phyloP scores from a whole-genome alignment of 2,888 invertebrate genomes.

The Pachliopta kotzebuea region DNA sequence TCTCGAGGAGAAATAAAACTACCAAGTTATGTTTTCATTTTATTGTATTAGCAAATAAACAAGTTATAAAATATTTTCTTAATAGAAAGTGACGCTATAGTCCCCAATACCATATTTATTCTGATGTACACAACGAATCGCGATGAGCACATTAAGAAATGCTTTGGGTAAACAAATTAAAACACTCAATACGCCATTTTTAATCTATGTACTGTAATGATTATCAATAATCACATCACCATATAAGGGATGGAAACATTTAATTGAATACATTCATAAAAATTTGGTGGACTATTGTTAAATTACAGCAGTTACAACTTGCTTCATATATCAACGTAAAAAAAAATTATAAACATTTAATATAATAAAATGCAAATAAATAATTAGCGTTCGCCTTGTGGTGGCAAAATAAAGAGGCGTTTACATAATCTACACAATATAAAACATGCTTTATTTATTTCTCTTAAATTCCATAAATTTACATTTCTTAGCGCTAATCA shows the following conservation, averaged over 20 bases:
- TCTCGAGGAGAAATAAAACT: conserved; percentile 44
- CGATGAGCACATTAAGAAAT: conserved; percentile 37
- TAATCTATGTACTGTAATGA: conserved; percentile 26
- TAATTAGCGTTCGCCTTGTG: conserved; percentile 70
- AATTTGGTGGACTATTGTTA: conserved; percentile 35
- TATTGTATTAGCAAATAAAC: conserved; percentile 84
- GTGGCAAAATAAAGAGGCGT: conserved; percentile 69
- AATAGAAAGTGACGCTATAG: conserved; percentile 67
- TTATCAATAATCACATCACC: conserved; percentile 10
- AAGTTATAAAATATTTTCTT: conserved; percentile 79
- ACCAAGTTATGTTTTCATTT: conserved; percentile 61
- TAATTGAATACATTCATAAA: conserved; percentile 13
- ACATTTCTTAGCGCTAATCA: conserved; percentile 67
- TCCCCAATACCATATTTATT: conserved; percentile 59
- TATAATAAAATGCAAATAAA: conserved; percentile 76
- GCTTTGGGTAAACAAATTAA: conserved; percentile 25
- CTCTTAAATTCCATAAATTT: conserved; percentile 71
- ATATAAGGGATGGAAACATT: conserved; percentile 21
- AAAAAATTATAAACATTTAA: conserved; percentile 74
- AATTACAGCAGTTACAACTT: conserved; percentile 65
- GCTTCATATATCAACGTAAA: conserved; percentile 60
- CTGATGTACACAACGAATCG: conserved; percentile 45
- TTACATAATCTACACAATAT: conserved; percentile 75
- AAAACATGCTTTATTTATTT: conserved; percentile 76
- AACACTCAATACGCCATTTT: conserved; percentile 32